Percentiles rank a stretch among this genome's conserved stretches.
These are phyloP conservation scores for Sipha flava DNA, from an alignment of 1,140 invertebrate genomes.

Conservation along the genomic window DNA sequence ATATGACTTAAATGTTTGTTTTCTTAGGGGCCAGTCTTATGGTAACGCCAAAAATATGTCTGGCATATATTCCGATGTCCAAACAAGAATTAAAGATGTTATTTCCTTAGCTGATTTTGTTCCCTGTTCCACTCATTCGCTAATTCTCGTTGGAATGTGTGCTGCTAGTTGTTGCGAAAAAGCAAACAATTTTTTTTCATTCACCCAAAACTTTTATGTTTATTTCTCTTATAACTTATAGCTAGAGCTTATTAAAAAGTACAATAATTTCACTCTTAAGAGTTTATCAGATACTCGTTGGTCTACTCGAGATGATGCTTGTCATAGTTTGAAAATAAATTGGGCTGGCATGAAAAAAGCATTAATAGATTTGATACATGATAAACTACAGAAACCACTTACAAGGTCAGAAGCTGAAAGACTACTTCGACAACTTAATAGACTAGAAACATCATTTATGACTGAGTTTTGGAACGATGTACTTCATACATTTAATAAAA, in stretches of 20 bases:
- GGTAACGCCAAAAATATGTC: constrained; percentile 42
- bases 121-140: constrained; percentile 41
- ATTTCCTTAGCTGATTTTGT: constrained; percentile 38
- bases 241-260: constrained; percentile 34
- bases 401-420: not conserved
- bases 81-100: constrained; percentile 36
- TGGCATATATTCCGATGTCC: constrained; percentile 39
- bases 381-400: not conserved
- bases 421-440: not conserved
- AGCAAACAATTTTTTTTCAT: constrained; percentile 37
- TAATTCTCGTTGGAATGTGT: constrained; percentile 40
- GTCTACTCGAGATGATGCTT: constrained; percentile 36
- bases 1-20: constrained; percentile 36
- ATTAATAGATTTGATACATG: not conserved
- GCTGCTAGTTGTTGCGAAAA: constrained; percentile 40
- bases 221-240: constrained; percentile 38
- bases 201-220: constrained; percentile 36
- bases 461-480: not conserved
- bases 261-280: not conserved
- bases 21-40: constrained; percentile 41
- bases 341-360: not conserved
- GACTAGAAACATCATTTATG: not conserved
- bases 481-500: not conserved
- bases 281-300: constrained; percentile 35
- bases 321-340: not conserved